Percentiles rank a stretch among this genome's conserved stretches.
These are phyloP conservation scores for Physella acuta DNA, from an alignment of 1,140 invertebrate species.

Conservation along the genomic window DNA sequence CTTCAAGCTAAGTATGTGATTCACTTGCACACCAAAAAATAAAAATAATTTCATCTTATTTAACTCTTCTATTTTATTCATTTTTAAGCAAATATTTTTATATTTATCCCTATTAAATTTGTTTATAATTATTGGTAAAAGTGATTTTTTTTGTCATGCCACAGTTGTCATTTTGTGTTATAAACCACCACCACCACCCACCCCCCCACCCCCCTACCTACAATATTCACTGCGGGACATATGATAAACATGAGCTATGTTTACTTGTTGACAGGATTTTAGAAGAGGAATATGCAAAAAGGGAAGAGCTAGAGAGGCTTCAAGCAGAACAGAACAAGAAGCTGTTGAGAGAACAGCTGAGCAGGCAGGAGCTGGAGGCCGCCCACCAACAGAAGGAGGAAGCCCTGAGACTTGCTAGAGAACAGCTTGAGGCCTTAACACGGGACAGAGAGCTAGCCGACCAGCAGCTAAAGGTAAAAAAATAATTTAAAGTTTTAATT, in stretches of 20 bases:
- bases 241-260: no score
- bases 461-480: conserved; percentile 67
- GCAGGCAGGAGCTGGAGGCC: conserved; percentile 73
- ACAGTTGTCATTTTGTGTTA: no score
- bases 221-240: not conserved
- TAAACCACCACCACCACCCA: no score
- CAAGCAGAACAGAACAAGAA: conserved; percentile 75
- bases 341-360: conserved; percentile 69
- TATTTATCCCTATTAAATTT: no score
- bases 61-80: no score
- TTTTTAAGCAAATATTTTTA: no score
- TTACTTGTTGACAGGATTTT: conserved; percentile 65
- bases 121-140: no score
- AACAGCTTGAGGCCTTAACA: conserved; percentile 69
- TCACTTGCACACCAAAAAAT: no score
- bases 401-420: conserved; percentile 70
- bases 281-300: conserved; percentile 79
- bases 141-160: no score
- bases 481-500: no score
- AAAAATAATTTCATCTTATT: no score
- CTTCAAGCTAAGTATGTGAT: conserved; percentile 72
- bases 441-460: conserved; percentile 70
- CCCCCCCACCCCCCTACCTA: no score
- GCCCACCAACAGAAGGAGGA: conserved; percentile 67
- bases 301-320: conserved; percentile 75